Percentiles rank a stretch among this genome's conserved stretches.
phyloP scores from a whole-genome alignment of 2,113 vertebrate species.

The Calonectris borealis region DNA sequence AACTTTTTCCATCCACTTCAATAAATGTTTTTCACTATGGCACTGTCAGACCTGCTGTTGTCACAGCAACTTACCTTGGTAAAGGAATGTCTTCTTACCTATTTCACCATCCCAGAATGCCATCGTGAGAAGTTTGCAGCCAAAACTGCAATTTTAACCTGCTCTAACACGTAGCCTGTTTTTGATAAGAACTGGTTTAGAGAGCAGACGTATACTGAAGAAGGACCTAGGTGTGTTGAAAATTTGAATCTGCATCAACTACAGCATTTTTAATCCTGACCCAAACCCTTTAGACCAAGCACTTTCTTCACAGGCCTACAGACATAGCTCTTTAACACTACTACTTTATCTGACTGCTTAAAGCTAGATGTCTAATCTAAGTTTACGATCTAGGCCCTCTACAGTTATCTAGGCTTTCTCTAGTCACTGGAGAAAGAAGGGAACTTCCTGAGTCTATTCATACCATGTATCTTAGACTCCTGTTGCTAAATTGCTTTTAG shows the following conservation, averaged over 20 bases:
- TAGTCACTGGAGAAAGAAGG: neutral
- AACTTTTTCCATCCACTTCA: neutral
- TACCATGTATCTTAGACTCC: too few relatives aligned
- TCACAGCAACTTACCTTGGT: rapidly evolving
- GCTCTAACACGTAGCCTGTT: neutral
- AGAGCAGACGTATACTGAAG: neutral
- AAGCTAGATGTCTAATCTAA: neutral
- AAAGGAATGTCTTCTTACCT: neutral
- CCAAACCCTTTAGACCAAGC: neutral
- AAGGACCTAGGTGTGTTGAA: neutral
- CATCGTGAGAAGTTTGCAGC: rapidly evolving
- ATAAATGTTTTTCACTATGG: neutral
- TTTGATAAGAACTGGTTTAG: neutral
- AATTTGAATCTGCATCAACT: neutral
- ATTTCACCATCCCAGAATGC: neutral
- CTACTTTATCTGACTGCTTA: neutral
- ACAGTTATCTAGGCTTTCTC: neutral
- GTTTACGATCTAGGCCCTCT: neutral
- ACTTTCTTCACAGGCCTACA: neutral
- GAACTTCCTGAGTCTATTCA: neutral
- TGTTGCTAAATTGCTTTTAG: neutral
- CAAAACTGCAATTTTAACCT: neutral
- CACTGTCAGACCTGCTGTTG: neutral
- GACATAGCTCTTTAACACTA: neutral
- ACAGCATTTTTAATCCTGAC: neutral